Percentiles rank a stretch among this genome's conserved stretches.
These are phyloP conservation scores for Oligia fasciuncula DNA, from an alignment of 2,888 invertebrate species.

Conservation along the genomic window DNA sequence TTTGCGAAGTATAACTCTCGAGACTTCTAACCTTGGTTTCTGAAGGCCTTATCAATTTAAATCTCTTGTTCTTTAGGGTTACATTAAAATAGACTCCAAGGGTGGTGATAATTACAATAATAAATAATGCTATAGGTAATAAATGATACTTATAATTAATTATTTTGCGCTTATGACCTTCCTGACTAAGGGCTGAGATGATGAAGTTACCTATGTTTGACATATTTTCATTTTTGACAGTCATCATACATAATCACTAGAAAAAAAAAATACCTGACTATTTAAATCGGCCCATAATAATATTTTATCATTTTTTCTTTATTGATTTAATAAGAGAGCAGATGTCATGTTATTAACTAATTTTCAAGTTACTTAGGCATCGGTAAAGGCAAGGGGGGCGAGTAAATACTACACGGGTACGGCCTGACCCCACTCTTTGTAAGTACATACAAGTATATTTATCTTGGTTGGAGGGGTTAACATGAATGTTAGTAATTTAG, in stretches of 20 bases:
- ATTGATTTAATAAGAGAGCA: not conserved
- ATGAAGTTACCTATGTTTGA: not conserved
- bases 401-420: not conserved
- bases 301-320: not conserved
- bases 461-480: not conserved
- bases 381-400: not conserved
- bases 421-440: not conserved
- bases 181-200: not conserved
- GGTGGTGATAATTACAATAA: not conserved
- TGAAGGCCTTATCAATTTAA: conserved; percentile 17
- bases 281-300: not conserved
- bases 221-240: not conserved
- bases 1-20: not conserved
- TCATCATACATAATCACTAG: no score
- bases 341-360: not conserved
- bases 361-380: not conserved
- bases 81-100: not conserved
- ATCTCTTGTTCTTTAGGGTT: not conserved
- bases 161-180: not conserved
- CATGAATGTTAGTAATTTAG: conserved; percentile 35
- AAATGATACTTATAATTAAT: no score
- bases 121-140: no score
- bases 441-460: not conserved
- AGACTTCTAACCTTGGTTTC: conserved; percentile 4
- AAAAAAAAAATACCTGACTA: no score